phyloP scores from a whole-genome alignment of 2,113 vertebrate genomes.

The Ceyx cyanopectus region DNA sequence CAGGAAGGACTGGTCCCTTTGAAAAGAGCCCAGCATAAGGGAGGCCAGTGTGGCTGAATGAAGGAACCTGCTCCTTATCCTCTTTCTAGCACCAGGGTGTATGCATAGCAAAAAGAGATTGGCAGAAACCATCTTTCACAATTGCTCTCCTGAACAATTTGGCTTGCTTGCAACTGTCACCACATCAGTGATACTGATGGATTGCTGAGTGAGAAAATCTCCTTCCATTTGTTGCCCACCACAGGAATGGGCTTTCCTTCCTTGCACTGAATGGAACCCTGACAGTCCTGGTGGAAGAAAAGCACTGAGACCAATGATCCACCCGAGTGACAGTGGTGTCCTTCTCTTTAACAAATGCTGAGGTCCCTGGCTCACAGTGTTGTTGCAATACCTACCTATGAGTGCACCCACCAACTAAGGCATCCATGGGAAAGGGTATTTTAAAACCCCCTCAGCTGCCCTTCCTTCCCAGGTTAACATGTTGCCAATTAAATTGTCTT shows the following conservation, averaged over 20 bases:
- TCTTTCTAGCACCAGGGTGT: background rate
- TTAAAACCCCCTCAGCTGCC: background rate
- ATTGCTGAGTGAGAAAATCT: background rate
- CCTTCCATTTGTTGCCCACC: background rate
- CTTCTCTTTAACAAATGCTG: background rate
- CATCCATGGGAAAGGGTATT: background rate
- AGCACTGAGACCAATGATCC: background rate
- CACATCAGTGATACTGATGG: accelerated
- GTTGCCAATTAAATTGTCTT: background rate
- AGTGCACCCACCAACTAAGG: background rate
- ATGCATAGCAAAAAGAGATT: background rate
- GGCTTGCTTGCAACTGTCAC: background rate
- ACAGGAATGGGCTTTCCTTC: background rate
- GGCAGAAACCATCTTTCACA: background rate
- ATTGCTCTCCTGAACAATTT: background rate
- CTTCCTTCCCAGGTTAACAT: background rate
- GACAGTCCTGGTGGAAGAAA: background rate
- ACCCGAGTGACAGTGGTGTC: background rate
- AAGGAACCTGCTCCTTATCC: background rate
- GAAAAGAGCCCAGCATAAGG: background rate
- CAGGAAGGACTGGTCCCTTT: background rate
- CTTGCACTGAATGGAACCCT: background rate
- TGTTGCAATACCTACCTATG: background rate
- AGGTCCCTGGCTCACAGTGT: background rate
- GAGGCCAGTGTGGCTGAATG: background rate